Percentiles rank a stretch among this genome's conserved stretches.
These are phyloP conservation scores for Hemicordylus capensis DNA, from an alignment of 2,113 vertebrate species.

Conservation along the genomic window DNA sequence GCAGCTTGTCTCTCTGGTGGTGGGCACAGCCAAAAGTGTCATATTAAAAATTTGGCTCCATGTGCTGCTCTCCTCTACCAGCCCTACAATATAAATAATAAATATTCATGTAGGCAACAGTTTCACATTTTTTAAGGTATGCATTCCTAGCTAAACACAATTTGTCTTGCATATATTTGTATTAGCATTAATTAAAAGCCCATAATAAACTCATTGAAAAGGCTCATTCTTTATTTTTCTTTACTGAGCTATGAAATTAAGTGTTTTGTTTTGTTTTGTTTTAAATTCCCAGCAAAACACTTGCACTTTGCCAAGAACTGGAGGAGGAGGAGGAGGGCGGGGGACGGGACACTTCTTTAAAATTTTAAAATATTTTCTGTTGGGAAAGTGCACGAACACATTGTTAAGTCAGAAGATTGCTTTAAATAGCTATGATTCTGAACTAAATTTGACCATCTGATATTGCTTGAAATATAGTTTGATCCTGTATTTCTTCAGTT, in stretches of 20 bases:
- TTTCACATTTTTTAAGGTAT: neutral
- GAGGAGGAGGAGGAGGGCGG: too few species aligned
- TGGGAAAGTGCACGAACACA: neutral
- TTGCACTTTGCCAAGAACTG: too few species aligned
- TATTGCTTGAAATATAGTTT: neutral
- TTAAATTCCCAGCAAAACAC: neutral
- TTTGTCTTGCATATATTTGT: neutral
- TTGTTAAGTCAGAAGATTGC: neutral
- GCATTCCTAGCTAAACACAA: neutral
- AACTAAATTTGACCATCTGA: neutral
- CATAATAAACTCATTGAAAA: neutral
- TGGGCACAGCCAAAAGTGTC: neutral
- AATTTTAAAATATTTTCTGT: neutral
- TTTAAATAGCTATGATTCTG: neutral
- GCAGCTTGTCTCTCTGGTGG: neutral
- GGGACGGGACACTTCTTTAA: too few species aligned
- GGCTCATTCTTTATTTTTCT: neutral
- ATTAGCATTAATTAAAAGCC: neutral
- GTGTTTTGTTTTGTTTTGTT: too few species aligned
- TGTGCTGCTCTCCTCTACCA: neutral
- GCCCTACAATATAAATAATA: neutral
- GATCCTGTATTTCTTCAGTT: neutral
- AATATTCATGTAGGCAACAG: neutral
- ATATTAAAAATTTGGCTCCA: neutral
- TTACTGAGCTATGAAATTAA: neutral